These are phyloP conservation scores for Agraylea sexmaculata DNA, from an alignment of 1,140 invertebrate genomes.

Conservation along the genomic window DNA sequence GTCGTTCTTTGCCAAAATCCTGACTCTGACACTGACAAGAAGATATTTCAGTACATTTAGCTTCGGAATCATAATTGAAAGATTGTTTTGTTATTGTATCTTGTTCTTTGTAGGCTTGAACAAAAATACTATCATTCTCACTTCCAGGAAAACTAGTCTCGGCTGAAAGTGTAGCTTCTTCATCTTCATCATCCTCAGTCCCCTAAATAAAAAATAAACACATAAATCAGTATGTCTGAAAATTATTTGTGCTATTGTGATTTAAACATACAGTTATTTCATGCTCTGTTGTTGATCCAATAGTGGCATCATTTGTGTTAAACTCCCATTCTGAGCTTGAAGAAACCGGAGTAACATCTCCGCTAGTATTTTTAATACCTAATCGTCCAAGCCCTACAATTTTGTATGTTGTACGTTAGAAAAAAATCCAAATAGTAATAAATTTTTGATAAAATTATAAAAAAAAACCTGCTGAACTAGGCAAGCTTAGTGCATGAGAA, in stretches of 20 bases:
- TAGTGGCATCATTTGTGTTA: constrained; percentile 44
- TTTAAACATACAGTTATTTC: constrained; percentile 34
- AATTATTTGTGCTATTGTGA: constrained; percentile 6
- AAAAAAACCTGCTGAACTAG: constrained; percentile 16
- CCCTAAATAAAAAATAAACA: constrained; percentile 24
- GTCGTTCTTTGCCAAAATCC: constrained; percentile 12
- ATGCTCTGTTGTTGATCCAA: constrained; percentile 42
- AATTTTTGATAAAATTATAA: no score
- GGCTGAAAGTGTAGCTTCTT: constrained; percentile 41
- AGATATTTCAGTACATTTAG: constrained; percentile 10
- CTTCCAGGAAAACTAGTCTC: constrained; percentile 27
- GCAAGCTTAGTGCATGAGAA: constrained; percentile 22
- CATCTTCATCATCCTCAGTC: constrained; percentile 38
- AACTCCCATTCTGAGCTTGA: constrained; percentile 43
- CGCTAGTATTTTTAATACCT: constrained; percentile 35
- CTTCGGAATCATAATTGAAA: constrained; percentile 23
- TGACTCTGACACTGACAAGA: constrained; percentile 11
- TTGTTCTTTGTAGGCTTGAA: constrained; percentile 17
- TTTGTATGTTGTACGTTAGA: constrained; percentile 36
- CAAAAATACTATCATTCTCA: constrained; percentile 23
- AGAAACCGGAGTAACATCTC: constrained; percentile 48
- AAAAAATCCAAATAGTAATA: no score
- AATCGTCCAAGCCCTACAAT: constrained; percentile 23
- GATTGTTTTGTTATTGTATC: constrained; percentile 1
- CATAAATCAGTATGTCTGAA: not conserved